Base-by-base conservation (phyloP, 2,113 vertebrate genomes). In the Prunella fulvescens region DNA sequence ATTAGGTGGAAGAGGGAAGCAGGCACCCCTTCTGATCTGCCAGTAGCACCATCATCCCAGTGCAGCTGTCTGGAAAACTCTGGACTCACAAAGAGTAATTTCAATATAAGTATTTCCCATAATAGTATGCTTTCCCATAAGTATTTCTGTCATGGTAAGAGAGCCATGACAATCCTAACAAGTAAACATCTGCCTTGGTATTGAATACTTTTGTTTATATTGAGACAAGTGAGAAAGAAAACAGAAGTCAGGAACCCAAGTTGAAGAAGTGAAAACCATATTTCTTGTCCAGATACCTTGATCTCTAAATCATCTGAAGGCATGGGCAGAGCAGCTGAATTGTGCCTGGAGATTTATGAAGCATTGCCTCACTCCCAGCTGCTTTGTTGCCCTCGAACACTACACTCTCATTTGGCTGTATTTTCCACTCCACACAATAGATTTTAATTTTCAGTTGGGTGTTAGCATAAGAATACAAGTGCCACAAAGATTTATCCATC, bases 401-500 rank as follows among this genome's bases (percentile, higher is more conserved):
- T 39, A 18, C 23, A 8, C 35, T 39, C 35, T 73, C 47, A 51
- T 56, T 50, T 71, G 69, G n/a, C 64, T 84, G 33, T 31, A 26
- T 80, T 92, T 88, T 70, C 83, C 47, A 50, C 26, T 54, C 44
- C 29, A 35, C 56, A 58, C 65, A 48, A 57, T 6, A 33, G 47
- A 81, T 72, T 48, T 69, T 65, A 53, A 57, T 31, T 78, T 85
- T 57, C 79, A 53, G 14, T 48, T 0, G 0, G 4, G 4, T 53
- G 17, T 44, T 51, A 47, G 40, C 1, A 0, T 19, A 54, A 84
- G 45, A 78, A 47, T 61, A 33, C 0, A 0, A 70, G 22, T 47
- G 35, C 42, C 56, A 50, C 23, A 23, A 86, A 71, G 42, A 54
- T 31, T 62, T 70, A 33, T 15, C 20, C 19, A 20, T 66, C 42